A percentile compares a stretch with the other conserved stretches of the same genome.
Evolutionary conservation across 1,140 invertebrate genomes (phyloP).

Genomic region (Lucilia cuprina): DNA sequence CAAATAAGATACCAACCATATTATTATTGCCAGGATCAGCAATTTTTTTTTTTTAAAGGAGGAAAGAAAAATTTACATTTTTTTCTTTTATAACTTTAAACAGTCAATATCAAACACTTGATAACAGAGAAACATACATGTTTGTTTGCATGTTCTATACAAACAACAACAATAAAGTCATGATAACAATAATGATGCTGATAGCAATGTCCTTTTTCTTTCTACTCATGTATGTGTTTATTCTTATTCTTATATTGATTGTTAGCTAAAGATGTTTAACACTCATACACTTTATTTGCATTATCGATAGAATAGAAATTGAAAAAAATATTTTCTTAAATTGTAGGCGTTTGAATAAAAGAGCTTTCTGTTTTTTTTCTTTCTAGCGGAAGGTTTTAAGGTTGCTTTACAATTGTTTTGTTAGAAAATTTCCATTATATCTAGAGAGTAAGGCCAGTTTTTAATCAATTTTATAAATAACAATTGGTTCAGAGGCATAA

Average conservation of each 20-base stretch:
- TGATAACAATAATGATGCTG: conserved; percentile 9
- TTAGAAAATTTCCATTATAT: not conserved
- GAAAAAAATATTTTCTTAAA: too few species aligned
- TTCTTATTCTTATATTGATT: not conserved
- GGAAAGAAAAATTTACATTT: conserved; percentile 1
- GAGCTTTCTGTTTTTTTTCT: too few species aligned
- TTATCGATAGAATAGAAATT: too few species aligned
- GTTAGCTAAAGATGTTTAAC: not conserved
- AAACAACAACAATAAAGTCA: not conserved
- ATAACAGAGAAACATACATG: not conserved
- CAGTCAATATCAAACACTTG: not conserved
- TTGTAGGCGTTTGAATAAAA: not conserved
- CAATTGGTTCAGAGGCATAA: not conserved
- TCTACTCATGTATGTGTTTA: not conserved
- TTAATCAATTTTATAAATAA: conserved; percentile 12
- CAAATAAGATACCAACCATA: not conserved
- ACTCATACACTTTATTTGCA: too few species aligned
- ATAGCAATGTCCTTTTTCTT: not conserved
- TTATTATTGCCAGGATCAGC: not conserved
- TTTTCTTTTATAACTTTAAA: not conserved
- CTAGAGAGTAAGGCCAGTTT: not conserved
- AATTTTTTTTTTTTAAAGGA: not conserved
- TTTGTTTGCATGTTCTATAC: not conserved
- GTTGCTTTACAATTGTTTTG: not conserved
- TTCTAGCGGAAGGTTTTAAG: not conserved